Evolutionary conservation across 2,888 invertebrate genomes (phyloP), one percentile per base, ranked within the genome.

Genomic region (Osedax frankpressi): DNA sequence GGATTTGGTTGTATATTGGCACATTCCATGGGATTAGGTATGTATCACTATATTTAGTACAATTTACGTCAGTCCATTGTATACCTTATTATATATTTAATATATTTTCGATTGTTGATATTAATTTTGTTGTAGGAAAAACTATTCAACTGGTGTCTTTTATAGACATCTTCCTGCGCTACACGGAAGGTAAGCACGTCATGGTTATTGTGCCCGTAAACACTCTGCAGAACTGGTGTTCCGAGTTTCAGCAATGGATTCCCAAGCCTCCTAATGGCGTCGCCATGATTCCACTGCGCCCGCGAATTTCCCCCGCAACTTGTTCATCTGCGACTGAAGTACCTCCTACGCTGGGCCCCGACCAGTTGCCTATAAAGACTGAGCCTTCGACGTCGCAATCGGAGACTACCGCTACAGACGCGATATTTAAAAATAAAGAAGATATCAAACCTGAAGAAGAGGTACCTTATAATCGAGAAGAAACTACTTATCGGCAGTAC

Each of bases 1-100:
- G 96, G 97, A 14, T 95, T 97, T 84, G 98, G 98, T 19, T 98
- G 97, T 84, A 96, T 98, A 80, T 87, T 98, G 72, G 97, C 97
- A 0, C 97, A 98, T 86, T 94, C 94, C 67, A 98, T 98, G 98
- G 98, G 98, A 1, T 88, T 98, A 44, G 44, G 44, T n/a, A n/a
- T n/a, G n/a, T n/a, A n/a, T n/a, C n/a, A n/a, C n/a, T n/a, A n/a
- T n/a, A n/a, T n/a, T n/a, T n/a, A n/a, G n/a, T n/a, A n/a, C n/a
- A n/a, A n/a, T n/a, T n/a, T n/a, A n/a, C n/a, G n/a, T n/a, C n/a
- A n/a, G n/a, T n/a, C n/a, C n/a, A n/a, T n/a, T n/a, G n/a, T n/a
- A n/a, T n/a, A n/a, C n/a, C n/a, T n/a, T n/a, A n/a, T n/a, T n/a
- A n/a, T n/a, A n/a, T n/a, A n/a, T n/a, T n/a, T n/a, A n/a, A n/a